These are phyloP conservation scores for Eupithecia subfuscata DNA, from an alignment of 2,888 invertebrate species.

Conservation along the genomic window DNA sequence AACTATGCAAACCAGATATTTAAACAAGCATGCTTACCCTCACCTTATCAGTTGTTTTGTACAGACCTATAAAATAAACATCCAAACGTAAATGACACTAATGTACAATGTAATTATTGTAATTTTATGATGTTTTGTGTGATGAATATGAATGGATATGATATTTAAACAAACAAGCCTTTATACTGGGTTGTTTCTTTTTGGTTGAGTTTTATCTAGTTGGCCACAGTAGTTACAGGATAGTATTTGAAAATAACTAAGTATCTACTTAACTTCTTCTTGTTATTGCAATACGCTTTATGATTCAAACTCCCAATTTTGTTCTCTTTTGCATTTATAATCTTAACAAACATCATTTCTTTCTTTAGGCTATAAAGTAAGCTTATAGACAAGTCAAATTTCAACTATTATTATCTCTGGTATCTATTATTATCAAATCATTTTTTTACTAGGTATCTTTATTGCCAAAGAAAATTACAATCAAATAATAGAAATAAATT, in stretches of 20 bases:
- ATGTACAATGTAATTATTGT: background rate
- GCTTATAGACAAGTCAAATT: background rate
- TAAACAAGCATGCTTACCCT: constrained; percentile 40
- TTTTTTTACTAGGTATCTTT: too few relatives aligned
- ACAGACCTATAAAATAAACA: constrained; percentile 49
- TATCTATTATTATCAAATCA: too few relatives aligned
- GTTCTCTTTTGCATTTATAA: background rate
- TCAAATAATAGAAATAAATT: too few relatives aligned
- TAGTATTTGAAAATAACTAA: background rate
- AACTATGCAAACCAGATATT: background rate
- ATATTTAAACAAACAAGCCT: background rate
- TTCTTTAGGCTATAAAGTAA: background rate
- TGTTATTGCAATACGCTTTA: too few relatives aligned
- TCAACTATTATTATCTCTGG: too few relatives aligned
- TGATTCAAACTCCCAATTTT: background rate
- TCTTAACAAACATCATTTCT: background rate
- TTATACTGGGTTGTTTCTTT: background rate
- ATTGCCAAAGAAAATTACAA: too few relatives aligned
- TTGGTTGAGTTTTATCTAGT: background rate
- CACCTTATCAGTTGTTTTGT: constrained; percentile 39
- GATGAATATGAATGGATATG: background rate
- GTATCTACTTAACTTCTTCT: too few relatives aligned
- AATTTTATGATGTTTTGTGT: background rate
- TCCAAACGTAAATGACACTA: constrained; percentile 9
- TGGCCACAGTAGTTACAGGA: background rate